Evolutionary conservation across 2,113 vertebrate genomes (phyloP).

Genomic region (Prionailurus bengalensis): DNA sequence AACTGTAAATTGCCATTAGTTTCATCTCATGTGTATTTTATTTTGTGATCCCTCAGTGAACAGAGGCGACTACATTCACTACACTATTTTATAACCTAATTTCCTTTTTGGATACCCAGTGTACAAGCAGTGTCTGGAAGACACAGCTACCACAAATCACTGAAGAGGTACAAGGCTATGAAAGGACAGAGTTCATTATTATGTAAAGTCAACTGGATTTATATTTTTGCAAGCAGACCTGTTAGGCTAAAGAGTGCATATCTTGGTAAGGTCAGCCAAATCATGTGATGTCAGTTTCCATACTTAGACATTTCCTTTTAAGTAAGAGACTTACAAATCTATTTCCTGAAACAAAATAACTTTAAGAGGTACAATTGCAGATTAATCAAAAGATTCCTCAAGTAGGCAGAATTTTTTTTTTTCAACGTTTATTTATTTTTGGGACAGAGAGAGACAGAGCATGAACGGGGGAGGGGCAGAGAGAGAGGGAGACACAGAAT

Average conservation of each 20-base stretch:
- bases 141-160: conserved; percentile 50
- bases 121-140: neutral
- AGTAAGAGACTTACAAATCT: neutral
- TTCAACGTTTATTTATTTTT: no score
- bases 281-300: neutral
- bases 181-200: conserved; percentile 41
- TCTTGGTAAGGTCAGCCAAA: neutral
- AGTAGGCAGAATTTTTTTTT: neutral
- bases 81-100: conserved; percentile 59
- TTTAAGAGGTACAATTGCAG: neutral
- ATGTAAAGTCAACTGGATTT: conserved; percentile 5
- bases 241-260: neutral
- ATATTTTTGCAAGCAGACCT: conserved; percentile 16
- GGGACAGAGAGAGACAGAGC: no score
- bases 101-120: conserved; percentile 52
- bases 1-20: neutral
- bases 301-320: neutral
- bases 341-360: conserved; percentile 43
- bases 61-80: neutral
- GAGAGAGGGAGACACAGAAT: no score
- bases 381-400: neutral
- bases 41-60: neutral
- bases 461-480: no score
- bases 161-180: neutral
- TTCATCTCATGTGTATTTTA: conserved; percentile 29